Conservation (phyloP, 2,888 invertebrate genomes). For the Pristionchus maxplancki region DNA sequence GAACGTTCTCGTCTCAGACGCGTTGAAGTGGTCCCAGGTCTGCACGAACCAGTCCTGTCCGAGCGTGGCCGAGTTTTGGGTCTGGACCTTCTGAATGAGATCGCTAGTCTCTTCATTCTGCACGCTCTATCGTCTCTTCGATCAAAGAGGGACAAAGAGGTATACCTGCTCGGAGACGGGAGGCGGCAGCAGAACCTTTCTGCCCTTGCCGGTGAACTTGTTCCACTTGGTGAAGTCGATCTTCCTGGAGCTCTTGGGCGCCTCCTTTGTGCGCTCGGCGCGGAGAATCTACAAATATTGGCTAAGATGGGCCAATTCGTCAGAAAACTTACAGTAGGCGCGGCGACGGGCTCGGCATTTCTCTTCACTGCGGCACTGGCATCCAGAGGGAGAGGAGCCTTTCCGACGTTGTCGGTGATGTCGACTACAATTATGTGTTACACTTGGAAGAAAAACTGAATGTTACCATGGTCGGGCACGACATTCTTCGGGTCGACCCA, state of each 20-base stretch:
- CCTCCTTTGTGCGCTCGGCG: neutral
- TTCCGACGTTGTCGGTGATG: conserved; percentile 31
- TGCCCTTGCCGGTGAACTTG: conserved; percentile 34
- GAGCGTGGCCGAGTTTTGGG: neutral
- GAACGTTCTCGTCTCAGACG: conserved; percentile 59
- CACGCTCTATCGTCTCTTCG: too few relatives aligned
- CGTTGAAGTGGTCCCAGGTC: conserved; percentile 62
- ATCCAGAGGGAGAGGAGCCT: neutral
- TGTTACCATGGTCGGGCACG: conserved; percentile 1
- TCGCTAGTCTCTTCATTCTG: neutral
- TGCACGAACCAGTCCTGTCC: conserved; percentile 47
- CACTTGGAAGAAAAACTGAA: neutral
- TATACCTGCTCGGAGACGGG: neutral
- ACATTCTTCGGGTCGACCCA: neutral
- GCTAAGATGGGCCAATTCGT: neutral
- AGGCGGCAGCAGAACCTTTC: neutral
- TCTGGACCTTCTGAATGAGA: neutral
- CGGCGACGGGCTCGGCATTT: neutral
- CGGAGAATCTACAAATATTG: neutral
- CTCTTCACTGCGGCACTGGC: neutral
- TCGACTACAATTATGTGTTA: neutral
- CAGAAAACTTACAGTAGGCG: too few relatives aligned
- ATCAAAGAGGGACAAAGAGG: too few relatives aligned
- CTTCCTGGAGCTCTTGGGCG: neutral
- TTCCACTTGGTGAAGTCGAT: conserved; percentile 32